Percentiles rank a stretch among this genome's conserved stretches.
Conservation (phyloP, 2,888 invertebrate genomes). For the Formica aserva region DNA sequence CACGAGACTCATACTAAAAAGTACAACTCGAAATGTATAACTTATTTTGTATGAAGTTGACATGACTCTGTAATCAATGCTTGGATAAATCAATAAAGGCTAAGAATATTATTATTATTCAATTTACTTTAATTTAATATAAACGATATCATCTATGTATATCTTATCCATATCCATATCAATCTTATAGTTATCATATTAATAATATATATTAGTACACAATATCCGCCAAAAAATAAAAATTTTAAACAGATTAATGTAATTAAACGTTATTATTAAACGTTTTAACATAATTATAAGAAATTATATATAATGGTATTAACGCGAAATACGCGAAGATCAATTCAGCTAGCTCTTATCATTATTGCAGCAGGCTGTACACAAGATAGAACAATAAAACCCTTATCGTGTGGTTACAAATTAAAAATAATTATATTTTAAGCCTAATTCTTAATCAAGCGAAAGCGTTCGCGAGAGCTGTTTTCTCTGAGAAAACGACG, state of each 20-base stretch:
- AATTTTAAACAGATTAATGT: background rate
- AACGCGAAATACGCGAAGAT: constrained; percentile 80
- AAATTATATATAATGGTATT: constrained; percentile 76
- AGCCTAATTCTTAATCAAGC: constrained; percentile 83
- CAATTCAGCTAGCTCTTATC: constrained; percentile 60
- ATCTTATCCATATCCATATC: too few species aligned
- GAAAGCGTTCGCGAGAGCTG: constrained; percentile 68
- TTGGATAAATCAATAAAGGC: background rate
- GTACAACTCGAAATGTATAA: background rate
- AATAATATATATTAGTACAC: background rate
- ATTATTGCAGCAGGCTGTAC: constrained; percentile 43
- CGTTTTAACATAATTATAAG: constrained; percentile 45
- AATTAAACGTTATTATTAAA: background rate
- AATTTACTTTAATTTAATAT: constrained; percentile 2
- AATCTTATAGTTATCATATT: background rate
- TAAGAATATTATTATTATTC: background rate
- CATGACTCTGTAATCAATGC: background rate
- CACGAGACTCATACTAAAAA: background rate
- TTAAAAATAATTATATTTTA: constrained; percentile 86
- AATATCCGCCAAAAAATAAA: background rate
- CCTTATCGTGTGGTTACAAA: constrained; percentile 84
- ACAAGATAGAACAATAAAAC: constrained; percentile 78
- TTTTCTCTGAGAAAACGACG: constrained; percentile 80
- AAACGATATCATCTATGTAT: background rate
- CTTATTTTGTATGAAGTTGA: background rate